Evolutionary conservation across 2,113 vertebrate genomes (phyloP).

Genomic region (Heterocephalus glaber): DNA sequence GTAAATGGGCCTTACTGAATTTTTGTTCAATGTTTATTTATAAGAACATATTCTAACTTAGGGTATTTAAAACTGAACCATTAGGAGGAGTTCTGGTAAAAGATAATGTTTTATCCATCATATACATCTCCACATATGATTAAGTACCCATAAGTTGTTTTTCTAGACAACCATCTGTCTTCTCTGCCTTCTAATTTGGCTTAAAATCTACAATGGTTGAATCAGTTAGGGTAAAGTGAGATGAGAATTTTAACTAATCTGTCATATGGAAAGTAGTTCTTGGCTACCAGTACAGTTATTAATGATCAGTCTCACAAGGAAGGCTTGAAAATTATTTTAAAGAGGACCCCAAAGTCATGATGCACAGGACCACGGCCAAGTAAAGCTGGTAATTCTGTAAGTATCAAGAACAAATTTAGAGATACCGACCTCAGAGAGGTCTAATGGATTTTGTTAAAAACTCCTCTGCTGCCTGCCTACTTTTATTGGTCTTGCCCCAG

Average conservation of each 20-base stretch:
- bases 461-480: neutral
- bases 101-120: neutral
- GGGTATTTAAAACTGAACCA: neutral
- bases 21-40: neutral
- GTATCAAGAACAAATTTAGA: neutral
- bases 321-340: neutral
- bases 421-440: neutral
- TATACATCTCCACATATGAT: neutral
- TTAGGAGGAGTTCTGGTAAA: neutral
- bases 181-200: neutral
- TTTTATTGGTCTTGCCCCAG: slow-evolving; percentile 20
- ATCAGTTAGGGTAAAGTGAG: neutral
- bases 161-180: neutral
- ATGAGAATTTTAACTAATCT: neutral
- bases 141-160: neutral
- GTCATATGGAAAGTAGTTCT: neutral
- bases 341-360: neutral
- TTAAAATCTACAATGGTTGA: neutral
- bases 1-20: neutral
- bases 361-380: neutral
- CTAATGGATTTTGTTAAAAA: slow-evolving; percentile 35
- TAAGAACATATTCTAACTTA: neutral
- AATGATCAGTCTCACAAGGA: neutral
- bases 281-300: neutral
- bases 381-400: neutral